phyloP scores from a whole-genome alignment of 2,113 vertebrate genomes.

The Ammospiza nelsoni region DNA sequence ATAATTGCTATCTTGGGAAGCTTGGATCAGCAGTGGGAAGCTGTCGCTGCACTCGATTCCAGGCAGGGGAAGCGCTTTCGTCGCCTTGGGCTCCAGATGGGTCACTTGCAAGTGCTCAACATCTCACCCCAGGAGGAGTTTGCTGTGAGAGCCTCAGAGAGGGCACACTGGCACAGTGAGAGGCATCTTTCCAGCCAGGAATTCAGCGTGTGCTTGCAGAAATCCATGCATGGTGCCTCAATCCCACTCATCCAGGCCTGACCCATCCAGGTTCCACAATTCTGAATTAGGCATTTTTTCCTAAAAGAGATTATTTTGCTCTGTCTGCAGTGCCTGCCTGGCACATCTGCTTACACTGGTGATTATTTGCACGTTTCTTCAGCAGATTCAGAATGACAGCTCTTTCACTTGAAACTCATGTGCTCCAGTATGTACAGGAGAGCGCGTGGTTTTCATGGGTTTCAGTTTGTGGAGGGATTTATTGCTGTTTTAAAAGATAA shows the following conservation, averaged over 20 bases:
- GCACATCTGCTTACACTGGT: not conserved
- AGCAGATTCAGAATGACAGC: not conserved
- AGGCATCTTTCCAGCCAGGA: not conserved
- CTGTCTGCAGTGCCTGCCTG: not conserved
- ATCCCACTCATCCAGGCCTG: not conserved
- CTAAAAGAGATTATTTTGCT: not conserved
- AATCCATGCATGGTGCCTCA: not conserved
- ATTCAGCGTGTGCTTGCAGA: not conserved
- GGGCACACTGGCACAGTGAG: not conserved
- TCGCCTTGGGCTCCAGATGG: not conserved
- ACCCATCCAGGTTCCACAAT: not conserved
- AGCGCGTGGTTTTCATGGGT: not conserved
- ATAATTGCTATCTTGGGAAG: conserved; percentile 8
- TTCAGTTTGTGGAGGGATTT: not conserved
- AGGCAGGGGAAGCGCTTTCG: not conserved
- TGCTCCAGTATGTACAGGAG: not conserved
- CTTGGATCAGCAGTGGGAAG: conserved; percentile 5
- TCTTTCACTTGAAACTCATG: not conserved
- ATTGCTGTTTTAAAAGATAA: not conserved
- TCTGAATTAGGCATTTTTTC: not conserved
- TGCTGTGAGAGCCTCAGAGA: not conserved
- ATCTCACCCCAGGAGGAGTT: not conserved
- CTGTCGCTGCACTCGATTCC: not conserved
- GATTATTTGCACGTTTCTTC: not conserved
- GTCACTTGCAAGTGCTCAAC: not conserved